Base-by-base conservation (phyloP, 2,797 vertebrate genomes). In the Silurus lanzhouensis region DNA sequence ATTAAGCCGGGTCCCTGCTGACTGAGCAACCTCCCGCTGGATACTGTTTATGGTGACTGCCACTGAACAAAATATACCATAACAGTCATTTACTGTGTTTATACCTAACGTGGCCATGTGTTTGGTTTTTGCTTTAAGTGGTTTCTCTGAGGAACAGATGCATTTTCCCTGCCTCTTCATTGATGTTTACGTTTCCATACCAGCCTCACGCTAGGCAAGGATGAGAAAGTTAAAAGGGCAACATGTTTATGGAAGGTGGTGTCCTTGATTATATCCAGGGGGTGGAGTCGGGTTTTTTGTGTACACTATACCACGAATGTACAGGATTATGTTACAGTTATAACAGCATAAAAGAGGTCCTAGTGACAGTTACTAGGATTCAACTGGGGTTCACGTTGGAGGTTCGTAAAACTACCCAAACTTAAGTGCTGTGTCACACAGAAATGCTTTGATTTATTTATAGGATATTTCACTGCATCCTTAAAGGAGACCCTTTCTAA, bases 191-290 rank as follows among this genome's bases (percentile, higher is more conserved):
- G 68, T 86, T 79, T 79, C 27, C 79, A 58, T 70, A 74, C 76
- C 75, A 78, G 57, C 58, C 58, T 58, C 48, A 80, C 20, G 64
- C 74, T 84, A 48, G 82, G 55, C 55, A 60, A 72, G 74, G 64
- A 84, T 66, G 48, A 77, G 27, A 84, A 84, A 88, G 67, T 60
- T 71, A 71, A 58, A 63, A 31, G 48, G 55, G 70, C 58, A 83
- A 78, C 20, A 85, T 85, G 83, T 82, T 89, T 87, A 84, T 86
- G 27, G 86, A 84, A 82, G 22, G 15, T 48, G 70, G 78, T 81
- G 75, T 79, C 70, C 81, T 74, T 86, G 82, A 88, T 88, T 87
- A 85, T 70, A 27, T 55, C 25, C n/a, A 72, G 61, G 9, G 46
- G 31, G n/a, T 58, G 66, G 46, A 61, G 27, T 12, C 48, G 10